Evolutionary conservation across 1,140 invertebrate genomes (phyloP).

Genomic region (Helicoverpa armigera): DNA sequence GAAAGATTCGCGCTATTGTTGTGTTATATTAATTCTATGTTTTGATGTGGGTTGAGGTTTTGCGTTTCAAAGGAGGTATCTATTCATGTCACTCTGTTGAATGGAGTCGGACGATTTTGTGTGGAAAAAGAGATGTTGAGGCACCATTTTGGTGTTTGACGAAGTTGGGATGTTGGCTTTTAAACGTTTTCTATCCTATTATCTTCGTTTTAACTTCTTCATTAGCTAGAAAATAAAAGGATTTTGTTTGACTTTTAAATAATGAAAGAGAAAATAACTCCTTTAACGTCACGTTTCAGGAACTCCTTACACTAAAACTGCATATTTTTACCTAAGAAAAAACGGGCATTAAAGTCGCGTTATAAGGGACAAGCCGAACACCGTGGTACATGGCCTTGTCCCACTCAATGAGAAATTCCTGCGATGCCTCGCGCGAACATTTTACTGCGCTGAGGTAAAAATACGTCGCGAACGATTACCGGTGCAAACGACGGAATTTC

Average conservation of each 20-base stretch:
- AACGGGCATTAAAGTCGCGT: background rate
- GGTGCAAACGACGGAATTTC: slow-evolving; percentile 16
- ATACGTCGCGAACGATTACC: slow-evolving; percentile 51
- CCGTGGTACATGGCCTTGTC: slow-evolving; percentile 44
- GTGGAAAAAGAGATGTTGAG: slow-evolving; percentile 32
- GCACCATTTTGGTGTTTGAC: slow-evolving; percentile 1
- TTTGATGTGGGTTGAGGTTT: slow-evolving; percentile 57
- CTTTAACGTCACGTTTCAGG: too few relatives aligned
- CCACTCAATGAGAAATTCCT: slow-evolving; percentile 58
- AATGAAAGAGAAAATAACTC: too few relatives aligned
- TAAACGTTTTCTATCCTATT: background rate
- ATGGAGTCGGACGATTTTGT: slow-evolving; percentile 44
- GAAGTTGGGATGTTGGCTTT: slow-evolving; percentile 3
- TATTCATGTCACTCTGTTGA: slow-evolving; percentile 50
- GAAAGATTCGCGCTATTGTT: slow-evolving; percentile 55
- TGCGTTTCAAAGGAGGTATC: slow-evolving; percentile 48
- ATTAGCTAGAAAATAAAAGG: too few relatives aligned
- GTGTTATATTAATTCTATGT: slow-evolving; percentile 58
- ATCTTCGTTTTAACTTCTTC: background rate
- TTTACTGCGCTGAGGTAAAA: slow-evolving; percentile 54
- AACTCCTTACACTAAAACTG: background rate
- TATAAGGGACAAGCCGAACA: slow-evolving; percentile 40
- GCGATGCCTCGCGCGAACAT: slow-evolving; percentile 50
- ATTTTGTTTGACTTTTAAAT: too few relatives aligned
- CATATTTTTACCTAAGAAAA: background rate